These are phyloP conservation scores for Hippopotamus amphibius DNA, from an alignment of 2,113 vertebrate genomes.

Conservation along the genomic window DNA sequence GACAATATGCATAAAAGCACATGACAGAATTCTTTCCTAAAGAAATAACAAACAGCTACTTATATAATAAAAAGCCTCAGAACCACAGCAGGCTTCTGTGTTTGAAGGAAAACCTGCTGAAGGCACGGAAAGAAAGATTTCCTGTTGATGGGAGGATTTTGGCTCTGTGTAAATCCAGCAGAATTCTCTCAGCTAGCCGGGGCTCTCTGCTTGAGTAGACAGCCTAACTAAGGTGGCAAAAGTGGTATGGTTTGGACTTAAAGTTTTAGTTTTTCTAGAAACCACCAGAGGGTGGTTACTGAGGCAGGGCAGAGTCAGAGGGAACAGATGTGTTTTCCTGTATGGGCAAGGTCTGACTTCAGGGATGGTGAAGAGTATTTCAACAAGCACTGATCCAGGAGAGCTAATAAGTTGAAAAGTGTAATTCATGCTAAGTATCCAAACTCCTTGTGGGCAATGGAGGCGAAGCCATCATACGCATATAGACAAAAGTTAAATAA, in stretches of 20 bases:
- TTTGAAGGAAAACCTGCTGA: conserved; percentile 15
- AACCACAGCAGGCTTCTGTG: not conserved
- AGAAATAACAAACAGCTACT: not conserved
- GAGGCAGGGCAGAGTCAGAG: not conserved
- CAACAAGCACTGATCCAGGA: conserved; percentile 11
- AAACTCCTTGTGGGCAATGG: not conserved
- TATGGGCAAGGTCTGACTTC: not conserved
- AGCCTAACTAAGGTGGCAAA: not conserved
- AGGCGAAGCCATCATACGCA: fast-evolving
- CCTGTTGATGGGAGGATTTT: not conserved
- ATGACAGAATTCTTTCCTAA: not conserved
- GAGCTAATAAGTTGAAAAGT: not conserved
- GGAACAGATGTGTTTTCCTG: not conserved
- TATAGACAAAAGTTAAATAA: not conserved
- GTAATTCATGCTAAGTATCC: not conserved
- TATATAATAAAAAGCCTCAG: not conserved
- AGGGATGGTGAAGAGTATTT: not conserved
- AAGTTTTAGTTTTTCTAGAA: not conserved
- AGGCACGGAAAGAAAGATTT: not conserved
- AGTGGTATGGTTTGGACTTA: not conserved
- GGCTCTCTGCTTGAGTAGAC: not conserved
- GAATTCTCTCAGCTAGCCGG: not conserved
- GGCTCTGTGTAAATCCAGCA: not conserved
- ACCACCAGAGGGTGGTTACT: not conserved
- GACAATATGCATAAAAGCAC: not conserved